Conservation (phyloP, 2,888 invertebrate species). For the Hemistola chrysoprasaria region DNA sequence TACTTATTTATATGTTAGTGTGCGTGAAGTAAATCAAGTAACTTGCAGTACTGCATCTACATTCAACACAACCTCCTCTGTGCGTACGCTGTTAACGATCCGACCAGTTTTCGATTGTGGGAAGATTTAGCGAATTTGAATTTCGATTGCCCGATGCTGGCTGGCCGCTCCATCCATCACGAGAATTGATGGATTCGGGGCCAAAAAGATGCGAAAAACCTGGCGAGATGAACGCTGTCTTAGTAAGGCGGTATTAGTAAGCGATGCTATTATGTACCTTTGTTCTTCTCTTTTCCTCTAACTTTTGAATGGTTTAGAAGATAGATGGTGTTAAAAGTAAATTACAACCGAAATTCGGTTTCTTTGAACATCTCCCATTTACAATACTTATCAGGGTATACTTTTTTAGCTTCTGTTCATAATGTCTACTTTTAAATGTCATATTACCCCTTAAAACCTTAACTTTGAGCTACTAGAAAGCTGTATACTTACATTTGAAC, state of each 20-base stretch:
- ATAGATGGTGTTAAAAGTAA: constrained; percentile 27
- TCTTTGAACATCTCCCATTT: too few species aligned
- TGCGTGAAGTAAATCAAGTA: neutral
- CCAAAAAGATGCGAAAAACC: constrained; percentile 73
- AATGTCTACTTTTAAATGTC: too few species aligned
- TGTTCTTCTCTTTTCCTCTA: constrained; percentile 45
- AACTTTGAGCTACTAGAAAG: too few species aligned
- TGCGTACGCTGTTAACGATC: constrained; percentile 75
- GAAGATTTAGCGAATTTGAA: constrained; percentile 82
- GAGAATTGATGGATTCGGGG: constrained; percentile 79
- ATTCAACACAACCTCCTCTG: constrained; percentile 42
- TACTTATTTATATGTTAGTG: neutral
- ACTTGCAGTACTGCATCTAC: constrained; percentile 1
- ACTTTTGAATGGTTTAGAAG: constrained; percentile 29
- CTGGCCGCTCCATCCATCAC: constrained; percentile 71
- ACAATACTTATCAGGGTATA: too few species aligned
- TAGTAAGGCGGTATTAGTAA: constrained; percentile 68
- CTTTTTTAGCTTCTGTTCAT: too few species aligned
- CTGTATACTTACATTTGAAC: constrained; percentile 1
- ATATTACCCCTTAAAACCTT: too few species aligned
- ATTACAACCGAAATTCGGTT: constrained; percentile 1
- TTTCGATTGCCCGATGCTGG: constrained; percentile 66
- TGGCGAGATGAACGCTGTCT: constrained; percentile 69
- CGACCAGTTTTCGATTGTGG: constrained; percentile 77
- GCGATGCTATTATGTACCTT: constrained; percentile 64